A percentile compares a stretch with the other conserved stretches of the same genome.
Conservation (phyloP, 2,797 vertebrate genomes). For the Xerus rutilus region DNA sequence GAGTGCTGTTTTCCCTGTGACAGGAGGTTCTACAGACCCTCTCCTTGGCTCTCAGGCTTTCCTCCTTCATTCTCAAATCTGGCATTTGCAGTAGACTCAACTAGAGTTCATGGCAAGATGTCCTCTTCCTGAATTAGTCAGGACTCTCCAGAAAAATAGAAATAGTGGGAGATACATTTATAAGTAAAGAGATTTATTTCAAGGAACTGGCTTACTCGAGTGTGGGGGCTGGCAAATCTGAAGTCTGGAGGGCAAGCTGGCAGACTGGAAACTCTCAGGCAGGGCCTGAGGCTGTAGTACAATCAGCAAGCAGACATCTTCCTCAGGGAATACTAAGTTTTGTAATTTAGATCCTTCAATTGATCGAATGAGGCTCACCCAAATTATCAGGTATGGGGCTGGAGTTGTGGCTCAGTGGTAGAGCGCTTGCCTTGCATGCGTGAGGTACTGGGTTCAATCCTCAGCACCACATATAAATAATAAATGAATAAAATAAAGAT, state of each 20-base stretch:
- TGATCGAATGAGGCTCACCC: background rate
- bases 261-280: background rate
- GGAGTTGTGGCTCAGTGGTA: too few relatives aligned
- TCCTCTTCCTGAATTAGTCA: background rate
- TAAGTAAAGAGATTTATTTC: constrained; percentile 31
- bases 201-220: background rate
- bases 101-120: background rate
- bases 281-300: background rate
- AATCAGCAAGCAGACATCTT: background rate
- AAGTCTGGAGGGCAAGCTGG: background rate
- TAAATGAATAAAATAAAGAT: too few relatives aligned
- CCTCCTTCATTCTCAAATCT: background rate
- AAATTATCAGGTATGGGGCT: background rate
- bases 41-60: background rate
- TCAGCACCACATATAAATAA: too few relatives aligned
- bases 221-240: background rate
- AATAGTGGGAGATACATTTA: background rate
- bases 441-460: too few relatives aligned
- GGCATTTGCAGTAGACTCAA: constrained; percentile 2
- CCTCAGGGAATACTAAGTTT: constrained; percentile 6
- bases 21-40: background rate
- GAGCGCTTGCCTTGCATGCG: too few relatives aligned
- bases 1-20: background rate
- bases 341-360: background rate
- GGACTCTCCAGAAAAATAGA: background rate